Percentiles rank a stretch among this genome's conserved stretches.
Evolutionary conservation across 2,113 vertebrate genomes (phyloP).

Genomic region (Lepus timidus): DNA sequence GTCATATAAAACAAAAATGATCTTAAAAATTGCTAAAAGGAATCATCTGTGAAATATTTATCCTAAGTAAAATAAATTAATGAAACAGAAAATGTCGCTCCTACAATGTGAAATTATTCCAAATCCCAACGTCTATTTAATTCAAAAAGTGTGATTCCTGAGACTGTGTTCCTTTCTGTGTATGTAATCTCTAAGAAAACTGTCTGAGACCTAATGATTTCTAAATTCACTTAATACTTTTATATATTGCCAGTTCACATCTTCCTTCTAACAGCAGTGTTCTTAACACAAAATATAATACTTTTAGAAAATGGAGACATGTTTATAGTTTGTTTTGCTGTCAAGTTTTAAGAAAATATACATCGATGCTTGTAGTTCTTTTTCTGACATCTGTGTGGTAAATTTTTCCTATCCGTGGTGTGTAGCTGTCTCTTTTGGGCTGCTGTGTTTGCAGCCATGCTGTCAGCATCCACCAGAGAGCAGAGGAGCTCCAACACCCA

Average conservation of each 20-base stretch:
- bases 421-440: conserved; percentile 79
- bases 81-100: conserved; percentile 4
- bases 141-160: conserved; percentile 41
- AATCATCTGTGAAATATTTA: conserved; percentile 32
- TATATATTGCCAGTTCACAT: conserved; percentile 19
- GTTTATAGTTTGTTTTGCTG: conserved; percentile 60
- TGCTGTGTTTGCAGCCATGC: conserved; percentile 88
- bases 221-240: conserved; percentile 62
- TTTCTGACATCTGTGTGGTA: conserved; percentile 80
- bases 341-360: conserved; percentile 48
- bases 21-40: conserved; percentile 33
- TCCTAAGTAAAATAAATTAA: conserved; percentile 20
- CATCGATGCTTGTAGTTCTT: conserved; percentile 67
- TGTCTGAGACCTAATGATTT: conserved; percentile 52
- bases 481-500: conserved; percentile 93
- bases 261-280: not conserved
- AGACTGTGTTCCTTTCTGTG: not conserved
- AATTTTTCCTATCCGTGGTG: conserved; percentile 78
- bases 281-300: conserved; percentile 41
- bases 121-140: conserved; percentile 53
- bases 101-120: conserved; percentile 17
- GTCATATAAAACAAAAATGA: conserved; percentile 16
- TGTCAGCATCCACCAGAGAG: conserved; percentile 94
- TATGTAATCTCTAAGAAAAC: conserved; percentile 13
- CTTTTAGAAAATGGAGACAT: conserved; percentile 50